Evolutionary conservation across 2,113 vertebrate species (phyloP).

Genomic region (Hippocampus guttulatus): DNA sequence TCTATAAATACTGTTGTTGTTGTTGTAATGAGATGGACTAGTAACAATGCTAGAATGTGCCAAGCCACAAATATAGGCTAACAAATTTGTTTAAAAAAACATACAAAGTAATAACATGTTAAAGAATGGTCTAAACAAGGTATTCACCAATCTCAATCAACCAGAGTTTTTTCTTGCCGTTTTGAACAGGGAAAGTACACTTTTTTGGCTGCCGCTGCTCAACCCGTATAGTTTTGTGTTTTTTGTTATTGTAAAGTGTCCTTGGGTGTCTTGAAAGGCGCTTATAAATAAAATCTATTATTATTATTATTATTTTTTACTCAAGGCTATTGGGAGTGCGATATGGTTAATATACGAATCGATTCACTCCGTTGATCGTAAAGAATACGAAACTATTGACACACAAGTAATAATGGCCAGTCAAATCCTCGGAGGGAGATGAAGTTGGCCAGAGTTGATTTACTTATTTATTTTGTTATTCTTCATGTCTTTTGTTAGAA

Average conservation of each 20-base stretch:
- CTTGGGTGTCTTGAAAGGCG: no score
- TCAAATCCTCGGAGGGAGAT: neutral
- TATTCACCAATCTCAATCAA: neutral
- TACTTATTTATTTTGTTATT: neutral
- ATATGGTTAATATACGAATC: neutral
- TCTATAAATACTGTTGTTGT: no score
- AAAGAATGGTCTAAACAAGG: neutral
- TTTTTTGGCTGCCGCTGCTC: no score
- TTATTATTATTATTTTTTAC: no score
- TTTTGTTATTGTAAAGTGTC: no score
- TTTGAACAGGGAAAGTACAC: neutral
- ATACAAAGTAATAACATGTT: neutral
- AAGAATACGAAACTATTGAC: neutral
- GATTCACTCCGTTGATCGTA: neutral
- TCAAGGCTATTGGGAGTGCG: neutral
- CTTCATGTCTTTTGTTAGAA: conserved; percentile 3
- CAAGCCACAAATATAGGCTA: neutral
- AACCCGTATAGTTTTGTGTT: no score
- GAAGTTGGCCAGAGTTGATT: neutral
- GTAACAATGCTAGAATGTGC: no score
- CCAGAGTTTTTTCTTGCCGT: neutral
- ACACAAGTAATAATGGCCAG: neutral
- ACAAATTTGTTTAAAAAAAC: neutral
- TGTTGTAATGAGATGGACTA: no score
- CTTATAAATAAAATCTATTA: no score